A percentile compares a stretch with the other conserved stretches of the same genome.
phyloP scores from a whole-genome alignment of 64 coral and sea anemone genomes.

The Dendrophyllia cribrosa region DNA sequence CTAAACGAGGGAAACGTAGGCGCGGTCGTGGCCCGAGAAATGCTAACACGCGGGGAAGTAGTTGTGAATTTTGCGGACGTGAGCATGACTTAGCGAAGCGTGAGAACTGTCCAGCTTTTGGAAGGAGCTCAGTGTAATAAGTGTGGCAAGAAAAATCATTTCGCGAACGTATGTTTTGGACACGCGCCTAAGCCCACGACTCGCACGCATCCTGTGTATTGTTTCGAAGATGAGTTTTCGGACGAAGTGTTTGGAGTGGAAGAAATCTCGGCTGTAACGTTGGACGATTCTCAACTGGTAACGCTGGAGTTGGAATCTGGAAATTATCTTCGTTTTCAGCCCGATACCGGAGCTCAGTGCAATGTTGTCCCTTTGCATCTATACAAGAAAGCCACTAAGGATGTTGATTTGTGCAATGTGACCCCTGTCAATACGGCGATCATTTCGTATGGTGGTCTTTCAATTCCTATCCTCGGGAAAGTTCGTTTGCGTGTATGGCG shows the following conservation, averaged over 20 bases:
- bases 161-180: conserved; percentile 30
- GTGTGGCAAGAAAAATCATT: conserved; percentile 14
- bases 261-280: background rate
- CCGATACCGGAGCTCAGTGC: conserved; percentile 69
- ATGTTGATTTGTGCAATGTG: conserved; percentile 41
- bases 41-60: background rate
- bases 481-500: conserved; percentile 46
- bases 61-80: background rate
- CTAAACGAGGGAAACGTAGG: background rate
- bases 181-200: background rate
- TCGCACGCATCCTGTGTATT: background rate
- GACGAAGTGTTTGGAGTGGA: background rate
- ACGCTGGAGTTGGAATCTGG: background rate
- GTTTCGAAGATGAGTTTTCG: background rate
- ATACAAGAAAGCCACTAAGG: conserved; percentile 61
- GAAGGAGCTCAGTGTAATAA: background rate
- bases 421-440: conserved; percentile 47
- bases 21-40: background rate
- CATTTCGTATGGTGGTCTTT: conserved; percentile 70
- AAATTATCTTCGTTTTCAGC: conserved; percentile 28
- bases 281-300: conserved; percentile 3
- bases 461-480: conserved; percentile 51
- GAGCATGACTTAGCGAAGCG: background rate
- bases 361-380: conserved; percentile 68
- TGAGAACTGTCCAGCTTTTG: conserved; percentile 32